phyloP scores from a whole-genome alignment of 2,888 invertebrate species.

The Heliconius aoede region DNA sequence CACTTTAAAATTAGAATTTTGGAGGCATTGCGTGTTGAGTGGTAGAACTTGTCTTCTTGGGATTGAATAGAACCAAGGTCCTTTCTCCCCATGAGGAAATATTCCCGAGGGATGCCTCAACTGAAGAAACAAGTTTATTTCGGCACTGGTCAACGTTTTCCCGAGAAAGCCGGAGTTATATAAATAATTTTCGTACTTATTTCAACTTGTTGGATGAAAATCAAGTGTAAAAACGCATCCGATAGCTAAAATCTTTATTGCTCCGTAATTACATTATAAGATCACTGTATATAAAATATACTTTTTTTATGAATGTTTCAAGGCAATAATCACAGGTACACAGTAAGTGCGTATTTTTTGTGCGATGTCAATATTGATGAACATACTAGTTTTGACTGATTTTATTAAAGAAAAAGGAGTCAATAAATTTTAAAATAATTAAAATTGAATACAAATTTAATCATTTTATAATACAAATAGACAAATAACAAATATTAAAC shows the following conservation, averaged over 20 bases:
- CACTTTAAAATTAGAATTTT: too few relatives aligned
- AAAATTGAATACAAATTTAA: background rate
- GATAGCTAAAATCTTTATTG: constrained; percentile 10
- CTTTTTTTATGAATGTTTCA: background rate
- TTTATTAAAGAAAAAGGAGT: background rate
- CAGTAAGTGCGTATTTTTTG: background rate
- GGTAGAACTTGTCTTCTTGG: too few relatives aligned
- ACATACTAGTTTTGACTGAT: too few relatives aligned
- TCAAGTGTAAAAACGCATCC: constrained; percentile 36
- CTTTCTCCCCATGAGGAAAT: too few relatives aligned
- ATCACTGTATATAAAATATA: background rate
- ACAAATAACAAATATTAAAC: background rate
- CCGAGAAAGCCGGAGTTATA: too few relatives aligned
- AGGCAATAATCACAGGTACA: background rate
- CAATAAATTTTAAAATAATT: background rate
- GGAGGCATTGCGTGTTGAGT: too few relatives aligned
- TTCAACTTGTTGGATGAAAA: constrained; percentile 30
- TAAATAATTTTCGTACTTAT: background rate
- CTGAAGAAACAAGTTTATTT: too few relatives aligned
- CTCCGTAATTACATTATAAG: constrained; percentile 17
- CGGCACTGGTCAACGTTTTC: too few relatives aligned
- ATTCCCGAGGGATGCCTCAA: too few relatives aligned
- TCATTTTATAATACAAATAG: background rate
- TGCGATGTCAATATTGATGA: background rate
- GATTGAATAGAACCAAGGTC: too few relatives aligned